Base-by-base conservation (phyloP, 2,797 vertebrate species). In the Neosilurus mollespiculum region DNA sequence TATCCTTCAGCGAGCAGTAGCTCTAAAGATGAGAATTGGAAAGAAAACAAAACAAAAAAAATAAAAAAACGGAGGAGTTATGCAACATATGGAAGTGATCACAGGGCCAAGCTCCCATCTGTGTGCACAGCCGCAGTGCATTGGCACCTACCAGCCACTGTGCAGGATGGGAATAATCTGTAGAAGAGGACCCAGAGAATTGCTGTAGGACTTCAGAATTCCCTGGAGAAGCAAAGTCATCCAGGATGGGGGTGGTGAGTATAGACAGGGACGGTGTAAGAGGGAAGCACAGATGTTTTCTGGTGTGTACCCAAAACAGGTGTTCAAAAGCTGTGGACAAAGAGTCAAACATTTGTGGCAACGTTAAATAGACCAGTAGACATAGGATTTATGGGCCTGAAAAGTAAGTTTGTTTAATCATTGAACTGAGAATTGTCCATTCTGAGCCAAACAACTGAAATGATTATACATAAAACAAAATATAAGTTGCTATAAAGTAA, bases 11-110 rank as follows among this genome's bases (percentile, higher is more conserved):
- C 53, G 84, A 37, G 84, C 84, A 30, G 86, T 81, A 51, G 62
- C 3, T 89, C 87, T 88, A 85, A 91, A 90, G 88, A 92, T 91
- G 91, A 92, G 86, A 92, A 91, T 92, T 88, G 86, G 90, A 89
- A 92, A 92, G 89, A 90, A 91, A 71, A 87, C 85, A 34, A 66
- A n/a, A n/a, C n/a, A 89, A 92, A 92, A 88, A 90, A 91, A 71
- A 87, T 84, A 34, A 66, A 24, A 83, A 85, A 80, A 86, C 22
- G 71, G 22, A 86, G 86, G 89, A 90, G 81, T 76, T 14, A 89
- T 85, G 90, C 87, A 91, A 93, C 94, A 94, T 94, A 94, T 95
- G 94, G 93, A 94, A 94, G 90, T 88, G 88, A 93, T 94, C 92
- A 93, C 88, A 86, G 85, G 89, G 89, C 88, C 87, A 87, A 82